Evolutionary conservation across 2,113 vertebrate species (phyloP).

Genomic region (Solea solea): DNA sequence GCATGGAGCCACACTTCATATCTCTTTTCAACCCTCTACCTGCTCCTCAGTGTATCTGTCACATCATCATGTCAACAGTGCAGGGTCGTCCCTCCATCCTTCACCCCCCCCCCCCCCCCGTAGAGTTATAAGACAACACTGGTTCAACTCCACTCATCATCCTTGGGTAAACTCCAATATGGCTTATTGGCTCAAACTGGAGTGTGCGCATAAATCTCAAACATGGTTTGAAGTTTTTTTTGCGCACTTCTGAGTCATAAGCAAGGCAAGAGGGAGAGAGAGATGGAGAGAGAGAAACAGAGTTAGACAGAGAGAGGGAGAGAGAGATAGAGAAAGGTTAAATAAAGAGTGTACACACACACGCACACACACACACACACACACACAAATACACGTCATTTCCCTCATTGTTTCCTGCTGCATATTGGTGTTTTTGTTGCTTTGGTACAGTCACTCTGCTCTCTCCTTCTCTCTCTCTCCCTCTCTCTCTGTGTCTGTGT

Average conservation of each 20-base stretch:
- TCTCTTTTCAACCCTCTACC: background rate
- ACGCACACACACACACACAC: constrained; percentile 6
- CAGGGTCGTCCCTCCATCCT: constrained; percentile 12
- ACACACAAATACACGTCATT: constrained; percentile 18
- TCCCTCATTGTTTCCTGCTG: constrained; percentile 45
- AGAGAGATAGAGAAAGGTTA: constrained; percentile 14
- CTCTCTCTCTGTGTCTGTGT: constrained; percentile 20
- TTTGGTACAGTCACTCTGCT: constrained; percentile 43
- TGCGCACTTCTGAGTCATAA: constrained; percentile 73
- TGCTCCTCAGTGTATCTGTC: background rate
- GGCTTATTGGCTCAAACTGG: constrained; percentile 53
- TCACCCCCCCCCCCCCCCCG: constrained; percentile 36
- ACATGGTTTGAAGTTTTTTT: constrained; percentile 53
- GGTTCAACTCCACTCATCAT: constrained; percentile 40
- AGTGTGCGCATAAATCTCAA: constrained; percentile 35
- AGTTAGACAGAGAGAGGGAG: constrained; percentile 14
- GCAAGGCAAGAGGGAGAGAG: background rate
- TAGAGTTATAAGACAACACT: constrained; percentile 38
- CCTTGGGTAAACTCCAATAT: constrained; percentile 60
- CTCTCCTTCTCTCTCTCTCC: too few relatives aligned
- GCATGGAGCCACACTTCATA: background rate
- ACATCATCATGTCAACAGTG: background rate
- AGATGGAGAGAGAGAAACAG: background rate
- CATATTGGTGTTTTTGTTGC: constrained; percentile 29
- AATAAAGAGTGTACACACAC: constrained; percentile 2